Base-by-base conservation (phyloP, 2,113 vertebrate species). In the Camelus dromedarius region DNA sequence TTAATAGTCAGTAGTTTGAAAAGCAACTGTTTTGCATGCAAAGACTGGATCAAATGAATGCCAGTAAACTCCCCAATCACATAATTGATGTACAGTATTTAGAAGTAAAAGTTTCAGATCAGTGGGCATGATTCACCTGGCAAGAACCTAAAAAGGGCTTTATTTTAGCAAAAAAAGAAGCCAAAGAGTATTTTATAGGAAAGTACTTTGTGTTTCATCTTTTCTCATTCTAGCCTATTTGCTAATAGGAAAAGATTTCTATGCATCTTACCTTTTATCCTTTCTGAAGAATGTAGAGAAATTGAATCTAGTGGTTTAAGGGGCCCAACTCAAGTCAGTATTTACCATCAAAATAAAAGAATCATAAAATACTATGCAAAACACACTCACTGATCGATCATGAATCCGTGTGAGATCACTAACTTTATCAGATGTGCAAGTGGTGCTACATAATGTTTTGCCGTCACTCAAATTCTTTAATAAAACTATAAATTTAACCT, bases 51-150 rank as follows among this genome's bases (percentile, higher is more conserved):
- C 93, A 64, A 90, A 56, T 88, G 96, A 96, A 83, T 77, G 88
- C 86, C 85, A 67, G 80, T 8, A 72, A 93, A 85, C 81, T 98
- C 95, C 88, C 89, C 66, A 79, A 89, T 42, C 72, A 50, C 92
- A 94, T 97, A 95, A 95, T 89, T 94, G 93, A 83, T 62, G 56
- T 79, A 92, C 85, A 92, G 86, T 92, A 94, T 94, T 97, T 96
- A 90, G 79, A 87, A 98, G 46, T 38, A 56, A 75, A 97, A 96
- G 52, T 73, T 97, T 94, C 85, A 93, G 66, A 96, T 79, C 66
- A 60, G 82, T 35, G 91, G 62, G 83, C 91, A 67, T 72, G 72
- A 38, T 86, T 62, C 54, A 96, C 82, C 97, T 98, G 96, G 95
- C 70, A 93, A 73, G 42, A 64, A 62, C 88, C 69, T 52, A 91